Evolutionary conservation across 2,113 vertebrate genomes (phyloP).

Genomic region (Lasiurus borealis): DNA sequence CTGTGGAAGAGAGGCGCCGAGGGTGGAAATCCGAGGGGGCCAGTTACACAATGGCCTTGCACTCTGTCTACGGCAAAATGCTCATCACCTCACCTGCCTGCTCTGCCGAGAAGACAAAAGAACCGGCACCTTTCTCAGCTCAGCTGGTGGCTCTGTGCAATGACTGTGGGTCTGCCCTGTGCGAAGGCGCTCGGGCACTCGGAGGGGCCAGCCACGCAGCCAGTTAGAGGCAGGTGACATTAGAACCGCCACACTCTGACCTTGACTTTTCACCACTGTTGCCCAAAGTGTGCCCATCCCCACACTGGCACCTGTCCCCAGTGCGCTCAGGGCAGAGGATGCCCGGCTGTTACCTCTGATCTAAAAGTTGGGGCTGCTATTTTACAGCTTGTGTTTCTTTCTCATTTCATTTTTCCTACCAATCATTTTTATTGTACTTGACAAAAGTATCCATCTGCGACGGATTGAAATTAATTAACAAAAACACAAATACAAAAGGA

Average conservation of each 20-base stretch:
- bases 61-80: neutral
- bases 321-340: neutral
- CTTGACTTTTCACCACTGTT: neutral
- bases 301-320: neutral
- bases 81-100: neutral
- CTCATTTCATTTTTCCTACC: slow-evolving; percentile 52
- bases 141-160: neutral
- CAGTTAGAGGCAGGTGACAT: neutral
- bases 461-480: slow-evolving; percentile 51
- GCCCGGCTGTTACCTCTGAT: slow-evolving; percentile 12
- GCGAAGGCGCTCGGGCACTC: neutral
- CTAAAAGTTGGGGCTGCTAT: slow-evolving; percentile 50
- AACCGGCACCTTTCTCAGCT: neutral
- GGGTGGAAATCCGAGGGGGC: neutral
- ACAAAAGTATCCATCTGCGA: neutral
- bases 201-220: neutral
- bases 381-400: slow-evolving; percentile 40
- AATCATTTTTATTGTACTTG: slow-evolving; percentile 50
- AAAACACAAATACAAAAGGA: neutral
- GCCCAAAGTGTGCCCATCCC: neutral
- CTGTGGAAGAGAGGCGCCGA: neutral
- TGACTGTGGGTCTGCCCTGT: neutral
- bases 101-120: neutral
- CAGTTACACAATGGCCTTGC: neutral
- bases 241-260: neutral